Evolutionary conservation across 2,797 vertebrate genomes (phyloP).

Genomic region (Numenius phaeopus): DNA sequence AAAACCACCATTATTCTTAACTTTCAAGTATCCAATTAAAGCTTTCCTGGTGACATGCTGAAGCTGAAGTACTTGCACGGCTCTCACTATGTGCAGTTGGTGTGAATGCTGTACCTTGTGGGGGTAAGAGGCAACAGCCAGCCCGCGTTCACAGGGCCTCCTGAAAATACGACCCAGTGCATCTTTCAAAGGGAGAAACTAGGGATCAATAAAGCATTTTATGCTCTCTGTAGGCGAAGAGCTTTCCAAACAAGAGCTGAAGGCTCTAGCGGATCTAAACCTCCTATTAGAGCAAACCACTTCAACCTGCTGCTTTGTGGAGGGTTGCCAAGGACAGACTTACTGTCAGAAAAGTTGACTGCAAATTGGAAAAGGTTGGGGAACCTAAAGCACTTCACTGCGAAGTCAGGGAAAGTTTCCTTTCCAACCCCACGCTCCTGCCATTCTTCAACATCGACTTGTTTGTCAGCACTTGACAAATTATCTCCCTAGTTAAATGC

Average conservation of each 20-base stretch:
- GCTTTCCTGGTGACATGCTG: background rate
- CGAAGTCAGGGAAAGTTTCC: background rate
- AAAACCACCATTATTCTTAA: background rate
- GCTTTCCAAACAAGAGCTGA: background rate
- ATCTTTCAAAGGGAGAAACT: background rate
- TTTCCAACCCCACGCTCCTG: background rate
- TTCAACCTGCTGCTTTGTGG: background rate
- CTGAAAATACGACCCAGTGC: background rate
- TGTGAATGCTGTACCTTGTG: background rate
- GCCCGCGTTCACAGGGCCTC: accelerated
- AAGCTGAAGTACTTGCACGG: background rate
- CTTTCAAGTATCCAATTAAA: constrained; percentile 24
- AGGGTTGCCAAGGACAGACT: background rate
- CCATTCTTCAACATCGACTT: background rate
- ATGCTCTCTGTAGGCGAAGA: background rate
- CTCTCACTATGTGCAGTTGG: background rate
- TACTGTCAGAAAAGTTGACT: background rate
- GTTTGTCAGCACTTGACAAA: background rate
- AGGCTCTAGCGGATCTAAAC: background rate
- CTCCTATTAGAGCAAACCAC: background rate
- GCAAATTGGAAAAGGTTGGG: background rate
- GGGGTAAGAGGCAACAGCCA: background rate
- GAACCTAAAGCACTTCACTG: background rate
- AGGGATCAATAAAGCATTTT: background rate
- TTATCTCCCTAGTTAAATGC: background rate